Percentiles rank a stretch among this genome's conserved stretches.
These are phyloP conservation scores for Thymallus thymallus DNA, from an alignment of 2,113 vertebrate genomes.

Conservation along the genomic window DNA sequence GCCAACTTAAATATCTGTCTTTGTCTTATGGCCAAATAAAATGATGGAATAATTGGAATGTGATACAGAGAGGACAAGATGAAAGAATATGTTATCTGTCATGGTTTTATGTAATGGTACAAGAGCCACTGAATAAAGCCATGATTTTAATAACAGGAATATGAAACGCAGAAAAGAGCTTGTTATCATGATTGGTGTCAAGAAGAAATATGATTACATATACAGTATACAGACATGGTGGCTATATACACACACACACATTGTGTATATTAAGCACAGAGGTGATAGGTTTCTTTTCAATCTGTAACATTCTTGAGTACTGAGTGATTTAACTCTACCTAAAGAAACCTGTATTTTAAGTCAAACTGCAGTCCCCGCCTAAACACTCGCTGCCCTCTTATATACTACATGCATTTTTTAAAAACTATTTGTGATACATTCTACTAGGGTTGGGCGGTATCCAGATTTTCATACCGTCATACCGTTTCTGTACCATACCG, in stretches of 20 bases:
- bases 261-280: neutral
- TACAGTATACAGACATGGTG: too few relatives aligned
- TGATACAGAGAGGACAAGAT: neutral
- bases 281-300: neutral
- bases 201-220: too few relatives aligned
- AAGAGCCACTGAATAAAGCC: neutral
- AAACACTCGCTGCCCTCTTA: neutral
- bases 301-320: neutral
- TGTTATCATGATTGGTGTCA: too few relatives aligned
- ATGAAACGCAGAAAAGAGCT: neutral
- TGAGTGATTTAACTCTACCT: neutral
- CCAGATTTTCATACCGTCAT: neutral
- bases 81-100: neutral
- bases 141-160: neutral
- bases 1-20: neutral
- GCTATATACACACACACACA: too few relatives aligned
- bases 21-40: neutral
- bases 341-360: neutral
- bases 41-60: neutral
- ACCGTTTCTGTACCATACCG: too few relatives aligned
- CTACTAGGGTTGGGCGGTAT: neutral
- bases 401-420: neutral
- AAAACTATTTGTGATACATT: too few relatives aligned
- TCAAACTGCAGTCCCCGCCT: neutral
- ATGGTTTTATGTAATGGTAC: neutral